Percentiles rank a stretch among this genome's conserved stretches.
Evolutionary conservation across 2,888 invertebrate genomes (phyloP).

Genomic region (Plagodis pulveraria): DNA sequence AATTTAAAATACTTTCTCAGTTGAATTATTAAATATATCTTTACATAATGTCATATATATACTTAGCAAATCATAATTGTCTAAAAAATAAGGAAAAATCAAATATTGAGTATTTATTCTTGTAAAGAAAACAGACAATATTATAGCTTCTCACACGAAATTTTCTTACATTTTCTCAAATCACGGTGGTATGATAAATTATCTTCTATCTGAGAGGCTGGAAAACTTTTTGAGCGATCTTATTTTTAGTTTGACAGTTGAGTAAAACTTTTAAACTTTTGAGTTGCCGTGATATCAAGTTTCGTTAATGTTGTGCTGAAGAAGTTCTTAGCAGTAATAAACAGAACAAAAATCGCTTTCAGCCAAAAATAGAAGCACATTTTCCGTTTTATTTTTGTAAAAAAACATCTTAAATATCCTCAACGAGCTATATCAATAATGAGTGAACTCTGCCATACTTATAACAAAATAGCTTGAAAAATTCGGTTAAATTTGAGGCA

Average conservation of each 20-base stretch:
- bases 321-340: constrained; percentile 31
- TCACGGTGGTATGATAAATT: constrained; percentile 73
- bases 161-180: constrained; percentile 70
- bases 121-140: constrained; percentile 62
- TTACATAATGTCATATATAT: too few relatives aligned
- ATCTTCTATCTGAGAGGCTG: constrained; percentile 48
- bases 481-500: too few relatives aligned
- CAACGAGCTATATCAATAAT: too few relatives aligned
- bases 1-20: too few relatives aligned
- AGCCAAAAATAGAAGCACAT: too few relatives aligned
- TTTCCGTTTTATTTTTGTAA: too few relatives aligned
- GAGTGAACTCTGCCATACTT: too few relatives aligned
- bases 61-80: too few relatives aligned
- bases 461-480: too few relatives aligned
- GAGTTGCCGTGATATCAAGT: constrained; percentile 34
- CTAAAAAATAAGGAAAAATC: not conserved
- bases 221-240: constrained; percentile 47
- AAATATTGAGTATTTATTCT: constrained; percentile 60
- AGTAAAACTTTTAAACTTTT: constrained; percentile 35
- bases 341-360: constrained; percentile 12
- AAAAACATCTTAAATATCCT: too few relatives aligned
- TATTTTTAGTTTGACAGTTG: constrained; percentile 53
- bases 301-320: constrained; percentile 36
- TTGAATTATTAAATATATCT: too few relatives aligned
- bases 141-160: constrained; percentile 58